These are phyloP conservation scores for Neolamprologus falcicula DNA, from an alignment of 2,113 vertebrate genomes.

Conservation along the genomic window DNA sequence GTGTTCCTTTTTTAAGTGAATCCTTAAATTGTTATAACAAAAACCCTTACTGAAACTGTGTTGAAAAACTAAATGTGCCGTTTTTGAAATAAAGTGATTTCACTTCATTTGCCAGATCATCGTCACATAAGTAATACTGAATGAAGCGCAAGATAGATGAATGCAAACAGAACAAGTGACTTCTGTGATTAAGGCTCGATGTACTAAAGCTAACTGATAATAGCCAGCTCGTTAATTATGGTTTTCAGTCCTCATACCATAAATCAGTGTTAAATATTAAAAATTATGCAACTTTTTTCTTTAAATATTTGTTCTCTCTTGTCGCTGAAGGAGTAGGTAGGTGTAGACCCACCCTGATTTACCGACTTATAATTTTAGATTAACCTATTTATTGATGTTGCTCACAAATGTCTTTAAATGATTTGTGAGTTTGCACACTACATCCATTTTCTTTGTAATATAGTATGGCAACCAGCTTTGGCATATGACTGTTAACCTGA, in stretches of 20 bases:
- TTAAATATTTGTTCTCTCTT: background rate
- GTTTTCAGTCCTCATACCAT: background rate
- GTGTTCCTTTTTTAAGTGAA: background rate
- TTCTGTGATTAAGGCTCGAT: background rate
- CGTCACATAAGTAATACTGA: background rate
- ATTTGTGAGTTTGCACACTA: background rate
- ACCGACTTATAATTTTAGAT: background rate
- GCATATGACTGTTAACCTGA: constrained; percentile 31
- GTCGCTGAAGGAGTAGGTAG: background rate
- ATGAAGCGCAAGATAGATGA: background rate
- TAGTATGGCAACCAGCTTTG: background rate
- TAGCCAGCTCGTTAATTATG: background rate
- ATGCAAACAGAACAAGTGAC: background rate
- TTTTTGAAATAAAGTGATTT: constrained; percentile 2
- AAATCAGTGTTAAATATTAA: background rate
- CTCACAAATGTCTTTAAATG: background rate
- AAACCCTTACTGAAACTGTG: background rate
- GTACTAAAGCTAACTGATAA: background rate
- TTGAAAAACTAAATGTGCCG: background rate
- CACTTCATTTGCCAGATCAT: background rate
- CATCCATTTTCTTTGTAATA: background rate
- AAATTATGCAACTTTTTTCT: background rate
- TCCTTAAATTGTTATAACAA: constrained; percentile 18
- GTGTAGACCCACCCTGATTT: background rate
- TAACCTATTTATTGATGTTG: constrained; percentile 20